phyloP scores from a whole-genome alignment of 37 sponge, comb jelly and placozoan genomes.

The Petrosia ficiformis region DNA sequence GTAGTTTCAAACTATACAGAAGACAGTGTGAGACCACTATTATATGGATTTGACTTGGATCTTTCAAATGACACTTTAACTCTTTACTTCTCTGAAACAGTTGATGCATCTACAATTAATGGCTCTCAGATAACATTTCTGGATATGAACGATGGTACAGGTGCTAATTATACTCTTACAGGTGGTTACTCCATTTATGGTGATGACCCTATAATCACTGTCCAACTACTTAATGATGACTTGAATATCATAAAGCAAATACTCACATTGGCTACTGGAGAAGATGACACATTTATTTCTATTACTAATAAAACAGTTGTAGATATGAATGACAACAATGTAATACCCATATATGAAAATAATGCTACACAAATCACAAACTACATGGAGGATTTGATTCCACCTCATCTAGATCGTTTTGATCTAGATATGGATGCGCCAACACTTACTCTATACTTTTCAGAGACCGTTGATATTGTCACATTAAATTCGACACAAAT shows the following conservation, averaged over 20 bases:
- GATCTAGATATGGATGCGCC: conserved; percentile 76
- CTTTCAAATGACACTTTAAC: conserved; percentile 62
- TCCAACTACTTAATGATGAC: conserved; percentile 54
- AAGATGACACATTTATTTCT: conserved; percentile 50
- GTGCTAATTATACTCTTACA: conserved; percentile 50
- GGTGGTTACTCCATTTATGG: conserved; percentile 41
- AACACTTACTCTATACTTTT: conserved; percentile 71
- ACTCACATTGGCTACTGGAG: conserved; percentile 38
- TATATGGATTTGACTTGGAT: conserved; percentile 64
- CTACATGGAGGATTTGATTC: conserved; percentile 45
- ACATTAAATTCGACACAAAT: conserved; percentile 48
- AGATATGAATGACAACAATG: conserved; percentile 71
- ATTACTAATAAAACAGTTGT: conserved; percentile 51
- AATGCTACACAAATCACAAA: conserved; percentile 33
- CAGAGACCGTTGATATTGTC: conserved; percentile 77
- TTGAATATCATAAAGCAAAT: conserved; percentile 68
- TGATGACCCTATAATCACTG: conserved; percentile 50
- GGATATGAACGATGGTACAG: conserved; percentile 21
- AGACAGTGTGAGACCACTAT: conserved; percentile 46
- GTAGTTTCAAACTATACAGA: conserved; percentile 28
- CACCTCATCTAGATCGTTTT: conserved; percentile 56
- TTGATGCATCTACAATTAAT: conserved; percentile 65
- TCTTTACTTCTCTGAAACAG: conserved; percentile 82
- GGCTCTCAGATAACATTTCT: conserved; percentile 69
- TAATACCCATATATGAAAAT: conserved; percentile 30